Evolutionary conservation across 2,888 invertebrate species (phyloP).

Genomic region (Andrena flavipes): DNA sequence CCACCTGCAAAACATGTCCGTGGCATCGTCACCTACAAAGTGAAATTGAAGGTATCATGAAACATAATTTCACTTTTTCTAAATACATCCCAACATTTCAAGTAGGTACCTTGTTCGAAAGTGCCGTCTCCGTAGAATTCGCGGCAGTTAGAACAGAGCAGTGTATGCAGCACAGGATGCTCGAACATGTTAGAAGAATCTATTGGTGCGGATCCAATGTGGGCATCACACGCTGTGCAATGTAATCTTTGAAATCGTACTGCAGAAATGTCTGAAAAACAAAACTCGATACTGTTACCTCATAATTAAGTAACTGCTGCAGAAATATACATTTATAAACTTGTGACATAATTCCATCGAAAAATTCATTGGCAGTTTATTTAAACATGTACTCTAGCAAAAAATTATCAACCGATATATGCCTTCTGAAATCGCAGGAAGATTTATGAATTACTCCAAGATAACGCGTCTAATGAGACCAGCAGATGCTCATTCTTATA

Average conservation of each 20-base stretch:
- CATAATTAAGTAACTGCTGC: neutral
- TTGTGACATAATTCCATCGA: neutral
- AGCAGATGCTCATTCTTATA: neutral
- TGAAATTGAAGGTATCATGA: neutral
- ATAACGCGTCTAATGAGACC: neutral
- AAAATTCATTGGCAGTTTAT: neutral
- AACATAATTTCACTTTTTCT: neutral
- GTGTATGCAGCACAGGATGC: slow-evolving; percentile 90
- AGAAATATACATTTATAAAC: neutral
- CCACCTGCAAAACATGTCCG: slow-evolving; percentile 93
- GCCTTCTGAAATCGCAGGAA: neutral
- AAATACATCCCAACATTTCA: neutral
- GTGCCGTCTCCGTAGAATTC: slow-evolving; percentile 93
- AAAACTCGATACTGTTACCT: neutral
- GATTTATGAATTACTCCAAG: neutral
- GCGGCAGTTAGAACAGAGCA: slow-evolving; percentile 90
- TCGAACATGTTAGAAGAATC: slow-evolving; percentile 88
- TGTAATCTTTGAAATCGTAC: slow-evolving; percentile 88
- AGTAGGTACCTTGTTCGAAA: slow-evolving; percentile 90
- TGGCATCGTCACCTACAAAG: slow-evolving; percentile 89
- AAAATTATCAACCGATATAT: neutral
- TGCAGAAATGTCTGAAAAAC: slow-evolving; percentile 86
- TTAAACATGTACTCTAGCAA: neutral
- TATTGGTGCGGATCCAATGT: slow-evolving; percentile 90
- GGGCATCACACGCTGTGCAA: slow-evolving; percentile 91